Evolutionary conservation across 2,797 vertebrate genomes (phyloP).

Genomic region (Sebastes goodei): DNA sequence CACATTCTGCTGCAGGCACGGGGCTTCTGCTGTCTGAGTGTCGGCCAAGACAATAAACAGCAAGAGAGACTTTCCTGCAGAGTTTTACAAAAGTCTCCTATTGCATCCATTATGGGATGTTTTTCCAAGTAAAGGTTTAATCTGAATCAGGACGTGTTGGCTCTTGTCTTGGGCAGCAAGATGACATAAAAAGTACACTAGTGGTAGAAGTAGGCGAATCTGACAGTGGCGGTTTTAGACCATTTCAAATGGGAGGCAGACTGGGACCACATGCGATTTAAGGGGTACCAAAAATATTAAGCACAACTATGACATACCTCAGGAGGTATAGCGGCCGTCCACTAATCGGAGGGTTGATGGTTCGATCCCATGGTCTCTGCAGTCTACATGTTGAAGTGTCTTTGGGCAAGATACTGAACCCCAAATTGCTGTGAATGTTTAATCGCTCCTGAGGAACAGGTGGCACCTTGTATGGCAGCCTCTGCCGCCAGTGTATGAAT

Average conservation of each 20-base stretch:
- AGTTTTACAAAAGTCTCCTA: conserved; percentile 58
- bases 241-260: not conserved
- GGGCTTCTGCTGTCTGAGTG: conserved; percentile 69
- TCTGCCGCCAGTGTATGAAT: no score
- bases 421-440: no score
- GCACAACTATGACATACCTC: no score
- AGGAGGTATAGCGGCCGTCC: fast-evolving
- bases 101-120: conserved; percentile 12
- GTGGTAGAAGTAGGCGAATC: fast-evolving
- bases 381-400: no score
- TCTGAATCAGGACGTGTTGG: conserved; percentile 27
- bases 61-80: conserved; percentile 63
- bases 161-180: not conserved
- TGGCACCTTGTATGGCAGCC: no score
- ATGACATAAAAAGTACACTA: not conserved
- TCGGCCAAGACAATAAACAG: conserved; percentile 60
- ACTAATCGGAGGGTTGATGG: no score
- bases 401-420: no score
- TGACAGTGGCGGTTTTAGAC: not conserved
- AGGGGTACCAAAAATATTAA: no score
- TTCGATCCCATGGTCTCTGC: no score
- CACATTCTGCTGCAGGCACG: conserved; percentile 57
- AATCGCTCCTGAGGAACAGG: no score
- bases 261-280: no score
- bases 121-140: conserved; percentile 12